Evolutionary conservation across 2,888 invertebrate genomes (phyloP), one percentile per base, ranked within the genome.

Genomic region (Apamea epomidion): DNA sequence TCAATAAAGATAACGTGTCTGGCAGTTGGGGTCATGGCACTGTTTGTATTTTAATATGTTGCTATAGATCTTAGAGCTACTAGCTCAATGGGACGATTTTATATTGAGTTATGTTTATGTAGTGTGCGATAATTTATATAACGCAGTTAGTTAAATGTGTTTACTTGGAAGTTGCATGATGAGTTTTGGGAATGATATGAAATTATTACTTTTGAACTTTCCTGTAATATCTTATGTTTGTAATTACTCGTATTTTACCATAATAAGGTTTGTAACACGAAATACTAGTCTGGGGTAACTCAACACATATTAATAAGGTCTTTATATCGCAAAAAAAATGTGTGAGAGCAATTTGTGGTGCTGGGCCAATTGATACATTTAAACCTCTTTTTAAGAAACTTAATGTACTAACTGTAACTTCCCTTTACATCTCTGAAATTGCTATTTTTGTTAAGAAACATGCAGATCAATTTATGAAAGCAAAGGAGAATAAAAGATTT

Each of bases 1-100:
- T 96, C 95, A 96, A 95, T 92, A 95, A 51, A 89, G 96, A 96
- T 96, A 96, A 93, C 85, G 87, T 84, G 94, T 95, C 95, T 95
- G 91, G 93, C 78, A 76, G 90, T 84, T 89, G 92, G 92, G 95
- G 96, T 96, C 96, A 94, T 84, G 92, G 91, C 90, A 91, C 87
- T 92, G 91, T 94, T 93, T 93, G 89, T 93, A 89, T 91, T 86
- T 74, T 42, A 67, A 51, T 29, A 85, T 85, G 83, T 88, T 84
- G 78, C 77, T 89, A 86, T 80, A 80, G 73, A 80, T 79, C 74
- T 78, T 73, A 58, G 48, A 74, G 18, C 42, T 80, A 32, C 65
- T 71, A 78, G 72, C 76, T 84, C 75, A 82, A 78, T 88, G 73
- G 78, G 67, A 18, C 71, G 65, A 73, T n/a, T 83, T 65, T 62